phyloP scores from a whole-genome alignment of 1,140 invertebrate species.

The Drusus annulatus region DNA sequence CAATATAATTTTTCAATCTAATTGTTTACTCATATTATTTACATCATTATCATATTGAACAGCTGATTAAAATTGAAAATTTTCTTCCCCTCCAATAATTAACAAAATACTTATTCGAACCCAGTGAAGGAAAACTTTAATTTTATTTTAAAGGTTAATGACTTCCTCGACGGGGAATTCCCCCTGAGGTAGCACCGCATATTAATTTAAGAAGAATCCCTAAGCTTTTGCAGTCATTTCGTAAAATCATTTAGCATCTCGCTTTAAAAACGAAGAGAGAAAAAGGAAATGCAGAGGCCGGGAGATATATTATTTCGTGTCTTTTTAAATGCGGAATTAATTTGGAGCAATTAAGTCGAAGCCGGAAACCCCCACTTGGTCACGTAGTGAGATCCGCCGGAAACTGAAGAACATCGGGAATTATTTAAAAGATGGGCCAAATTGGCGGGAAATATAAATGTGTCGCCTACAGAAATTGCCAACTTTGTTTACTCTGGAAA shows the following conservation, averaged over 20 bases:
- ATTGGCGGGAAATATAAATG: conserved; percentile 37
- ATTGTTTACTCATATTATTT: no score
- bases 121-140: neutral
- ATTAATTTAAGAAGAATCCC: neutral
- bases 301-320: conserved; percentile 30
- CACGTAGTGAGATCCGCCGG: conserved; percentile 9
- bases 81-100: no score
- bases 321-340: conserved; percentile 37
- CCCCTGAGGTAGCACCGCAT: neutral
- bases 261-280: neutral
- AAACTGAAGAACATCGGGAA: conserved; percentile 26
- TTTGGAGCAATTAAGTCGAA: conserved; percentile 33
- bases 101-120: no score
- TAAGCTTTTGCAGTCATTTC: no score
- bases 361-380: conserved; percentile 12
- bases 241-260: conserved; percentile 1
- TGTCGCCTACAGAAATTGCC: neutral
- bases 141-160: neutral
- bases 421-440: neutral
- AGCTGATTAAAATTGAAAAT: no score
- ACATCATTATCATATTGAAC: no score
- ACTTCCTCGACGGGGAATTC: neutral
- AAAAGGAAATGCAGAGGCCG: neutral
- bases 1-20: no score
- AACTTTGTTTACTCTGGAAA: neutral